Evolutionary conservation across 2,888 invertebrate species (phyloP).

Genomic region (Trichacis sp.): DNA sequence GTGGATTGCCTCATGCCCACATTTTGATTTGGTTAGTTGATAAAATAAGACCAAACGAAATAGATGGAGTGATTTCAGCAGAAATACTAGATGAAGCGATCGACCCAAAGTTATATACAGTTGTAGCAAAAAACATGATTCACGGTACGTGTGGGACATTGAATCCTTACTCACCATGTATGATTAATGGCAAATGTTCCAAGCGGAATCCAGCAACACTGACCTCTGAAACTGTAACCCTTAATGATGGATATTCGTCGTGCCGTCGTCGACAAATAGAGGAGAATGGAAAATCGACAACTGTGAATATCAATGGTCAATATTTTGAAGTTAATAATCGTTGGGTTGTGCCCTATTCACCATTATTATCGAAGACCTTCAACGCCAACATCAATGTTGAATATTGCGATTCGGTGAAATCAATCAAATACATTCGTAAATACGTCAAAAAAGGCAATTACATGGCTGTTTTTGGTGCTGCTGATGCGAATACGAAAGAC

Average conservation of each 20-base stretch:
- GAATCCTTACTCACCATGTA: conserved; percentile 60
- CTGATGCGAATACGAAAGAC: conserved; percentile 24
- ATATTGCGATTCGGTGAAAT: conserved; percentile 64
- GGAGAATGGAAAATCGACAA: conserved; percentile 28
- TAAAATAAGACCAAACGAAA: conserved; percentile 41
- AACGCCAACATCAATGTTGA: conserved; percentile 64
- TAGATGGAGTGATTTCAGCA: conserved; percentile 58
- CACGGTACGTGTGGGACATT: conserved; percentile 62
- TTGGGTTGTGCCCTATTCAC: conserved; percentile 47
- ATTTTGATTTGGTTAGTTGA: conserved; percentile 48
- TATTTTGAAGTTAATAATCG: conserved; percentile 30
- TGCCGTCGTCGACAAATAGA: conserved; percentile 55
- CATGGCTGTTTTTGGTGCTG: conserved; percentile 32
- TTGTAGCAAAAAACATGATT: conserved; percentile 47
- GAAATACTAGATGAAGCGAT: conserved; percentile 56
- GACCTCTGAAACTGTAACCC: conserved; percentile 50
- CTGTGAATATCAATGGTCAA: conserved; percentile 19
- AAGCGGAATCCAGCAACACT: conserved; percentile 56
- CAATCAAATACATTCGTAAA: too few relatives aligned
- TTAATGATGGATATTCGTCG: conserved; percentile 58
- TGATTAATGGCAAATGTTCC: conserved; percentile 60
- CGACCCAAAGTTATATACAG: conserved; percentile 49
- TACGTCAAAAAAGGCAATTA: conserved; percentile 55
- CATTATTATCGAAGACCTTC: conserved; percentile 46
- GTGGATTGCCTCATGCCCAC: conserved; percentile 54